Conservation (phyloP, 2,113 vertebrate species). For the Uria lomvia region DNA sequence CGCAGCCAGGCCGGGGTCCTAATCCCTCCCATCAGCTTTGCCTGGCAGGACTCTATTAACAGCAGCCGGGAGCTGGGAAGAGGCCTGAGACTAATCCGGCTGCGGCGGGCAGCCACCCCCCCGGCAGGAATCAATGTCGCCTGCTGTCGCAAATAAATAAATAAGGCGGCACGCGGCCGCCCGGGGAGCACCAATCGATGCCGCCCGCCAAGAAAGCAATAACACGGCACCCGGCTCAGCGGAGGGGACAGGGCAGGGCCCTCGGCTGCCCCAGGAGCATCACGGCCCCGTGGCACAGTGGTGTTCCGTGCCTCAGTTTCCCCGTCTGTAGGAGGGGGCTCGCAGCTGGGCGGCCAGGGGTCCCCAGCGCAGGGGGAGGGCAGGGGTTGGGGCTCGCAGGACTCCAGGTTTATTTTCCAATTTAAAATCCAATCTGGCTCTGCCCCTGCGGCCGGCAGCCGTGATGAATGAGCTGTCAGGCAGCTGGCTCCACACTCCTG, state of each 20-base stretch:
- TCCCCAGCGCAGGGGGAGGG: not conserved
- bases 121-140: slow-evolving; percentile 3
- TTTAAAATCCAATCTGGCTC: slow-evolving; percentile 75
- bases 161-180: slow-evolving; percentile 20
- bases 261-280: not conserved
- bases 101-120: not conserved
- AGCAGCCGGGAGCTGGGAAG: not conserved
- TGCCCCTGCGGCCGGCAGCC: slow-evolving; percentile 13
- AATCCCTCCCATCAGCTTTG: not conserved
- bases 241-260: not conserved
- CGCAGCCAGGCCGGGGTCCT: rapidly evolving
- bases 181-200: slow-evolving; percentile 17
- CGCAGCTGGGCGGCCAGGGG: not conserved
- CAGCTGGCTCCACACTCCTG: not conserved
- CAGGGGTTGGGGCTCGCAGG: not conserved
- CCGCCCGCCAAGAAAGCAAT: not conserved
- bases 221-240: not conserved
- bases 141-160: slow-evolving; percentile 51
- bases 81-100: slow-evolving; percentile 4
- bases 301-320: not conserved
- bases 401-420: slow-evolving; percentile 57
- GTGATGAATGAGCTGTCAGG: slow-evolving; percentile 71
- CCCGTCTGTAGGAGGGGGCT: not conserved
- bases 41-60: not conserved
- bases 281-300: rapidly evolving